A percentile compares a stretch with the other conserved stretches of the same genome.
Evolutionary conservation across 1,140 invertebrate species (phyloP).

Genomic region (Choristoneura fumiferana): DNA sequence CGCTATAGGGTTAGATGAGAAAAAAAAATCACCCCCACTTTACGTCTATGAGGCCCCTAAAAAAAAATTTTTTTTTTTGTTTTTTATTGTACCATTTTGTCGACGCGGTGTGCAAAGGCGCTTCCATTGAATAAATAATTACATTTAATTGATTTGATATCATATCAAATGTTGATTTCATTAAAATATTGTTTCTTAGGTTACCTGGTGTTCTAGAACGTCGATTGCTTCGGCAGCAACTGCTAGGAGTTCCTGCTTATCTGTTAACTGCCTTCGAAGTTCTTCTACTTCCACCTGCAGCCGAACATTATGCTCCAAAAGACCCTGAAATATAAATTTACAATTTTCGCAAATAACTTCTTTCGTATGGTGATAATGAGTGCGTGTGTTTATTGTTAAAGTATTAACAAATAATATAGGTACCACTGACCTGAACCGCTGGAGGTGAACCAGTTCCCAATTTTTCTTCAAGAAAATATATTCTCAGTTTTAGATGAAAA

Average conservation of each 20-base stretch:
- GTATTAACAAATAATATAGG: too few relatives aligned
- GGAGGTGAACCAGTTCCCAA: slow-evolving; percentile 80
- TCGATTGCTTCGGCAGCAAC: slow-evolving; percentile 90
- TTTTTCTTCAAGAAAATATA: slow-evolving; percentile 94
- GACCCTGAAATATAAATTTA: slow-evolving; percentile 38
- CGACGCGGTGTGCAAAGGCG: too few relatives aligned
- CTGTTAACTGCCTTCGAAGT: slow-evolving; percentile 86
- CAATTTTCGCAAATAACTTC: neutral
- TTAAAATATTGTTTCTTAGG: neutral
- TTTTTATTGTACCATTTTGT: too few relatives aligned
- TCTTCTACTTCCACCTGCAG: slow-evolving; percentile 87
- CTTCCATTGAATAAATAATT: too few relatives aligned
- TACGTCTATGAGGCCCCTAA: too few relatives aligned
- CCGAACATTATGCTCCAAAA: slow-evolving; percentile 68
- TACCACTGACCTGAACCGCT: slow-evolving; percentile 82
- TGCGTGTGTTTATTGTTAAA: too few relatives aligned
- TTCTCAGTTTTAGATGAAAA: slow-evolving; percentile 93
- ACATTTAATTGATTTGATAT: too few relatives aligned
- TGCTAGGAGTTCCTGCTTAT: slow-evolving; percentile 90
- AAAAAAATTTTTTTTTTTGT: too few relatives aligned
- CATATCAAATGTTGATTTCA: too few relatives aligned
- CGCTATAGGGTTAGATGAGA: too few relatives aligned
- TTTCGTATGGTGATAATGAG: too few relatives aligned
- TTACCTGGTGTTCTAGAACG: slow-evolving; percentile 82
- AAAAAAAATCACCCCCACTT: too few relatives aligned